Evolutionary conservation across 2,888 invertebrate genomes (phyloP).

Genomic region (Heliconius sara): DNA sequence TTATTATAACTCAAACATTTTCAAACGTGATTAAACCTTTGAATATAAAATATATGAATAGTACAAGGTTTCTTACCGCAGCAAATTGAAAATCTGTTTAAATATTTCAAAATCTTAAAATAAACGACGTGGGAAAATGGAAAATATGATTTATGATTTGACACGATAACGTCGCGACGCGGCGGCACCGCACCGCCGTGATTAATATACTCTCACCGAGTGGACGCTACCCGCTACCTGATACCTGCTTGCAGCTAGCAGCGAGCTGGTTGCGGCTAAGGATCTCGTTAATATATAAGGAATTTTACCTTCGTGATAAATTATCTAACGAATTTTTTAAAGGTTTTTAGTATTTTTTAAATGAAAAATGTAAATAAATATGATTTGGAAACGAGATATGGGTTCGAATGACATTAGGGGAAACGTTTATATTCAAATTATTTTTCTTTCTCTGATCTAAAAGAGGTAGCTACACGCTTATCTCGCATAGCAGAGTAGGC

Average conservation of each 20-base stretch:
- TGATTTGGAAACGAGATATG: background rate
- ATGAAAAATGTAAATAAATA: background rate
- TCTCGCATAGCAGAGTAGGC: too few relatives aligned
- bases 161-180: conserved; percentile 6
- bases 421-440: too few relatives aligned
- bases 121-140: conserved; percentile 23
- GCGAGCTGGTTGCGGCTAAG: background rate
- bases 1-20: background rate
- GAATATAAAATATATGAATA: background rate
- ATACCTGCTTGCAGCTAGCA: too few relatives aligned
- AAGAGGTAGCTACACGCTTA: too few relatives aligned
- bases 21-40: background rate
- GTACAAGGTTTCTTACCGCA: background rate
- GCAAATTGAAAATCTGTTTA: conserved; percentile 17
- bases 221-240: conserved; percentile 4
- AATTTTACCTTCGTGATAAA: background rate
- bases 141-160: conserved; percentile 27
- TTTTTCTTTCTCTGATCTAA: too few relatives aligned
- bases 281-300: background rate
- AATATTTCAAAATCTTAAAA: conserved; percentile 20
- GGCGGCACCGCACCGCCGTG: background rate
- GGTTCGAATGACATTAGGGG: too few relatives aligned
- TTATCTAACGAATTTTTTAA: background rate
- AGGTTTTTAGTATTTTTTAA: background rate
- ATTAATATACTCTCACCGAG: background rate